Evolutionary conservation across 2,113 vertebrate genomes (phyloP).

Genomic region (Urocolius indicus): DNA sequence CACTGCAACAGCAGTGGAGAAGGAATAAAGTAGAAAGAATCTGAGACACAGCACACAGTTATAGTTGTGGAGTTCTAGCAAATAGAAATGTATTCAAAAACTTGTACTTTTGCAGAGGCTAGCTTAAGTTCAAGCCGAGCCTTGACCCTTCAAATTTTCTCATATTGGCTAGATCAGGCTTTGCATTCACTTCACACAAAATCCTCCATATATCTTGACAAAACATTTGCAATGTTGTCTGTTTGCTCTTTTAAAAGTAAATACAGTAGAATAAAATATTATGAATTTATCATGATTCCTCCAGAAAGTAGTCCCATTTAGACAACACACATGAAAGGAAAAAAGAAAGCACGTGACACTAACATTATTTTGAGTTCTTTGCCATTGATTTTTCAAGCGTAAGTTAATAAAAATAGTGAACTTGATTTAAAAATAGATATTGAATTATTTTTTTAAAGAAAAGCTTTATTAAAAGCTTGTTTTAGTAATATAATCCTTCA

Average conservation of each 20-base stretch:
- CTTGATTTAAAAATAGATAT: not conserved
- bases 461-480: not conserved
- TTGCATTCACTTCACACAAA: slow-evolving; percentile 23
- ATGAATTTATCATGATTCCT: not conserved
- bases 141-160: not conserved
- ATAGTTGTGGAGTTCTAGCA: not conserved
- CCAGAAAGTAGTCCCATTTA: not conserved
- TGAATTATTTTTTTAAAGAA: not conserved
- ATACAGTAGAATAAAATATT: not conserved
- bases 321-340: not conserved
- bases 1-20: not conserved
- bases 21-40: not conserved
- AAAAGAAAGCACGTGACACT: not conserved
- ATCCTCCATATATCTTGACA: slow-evolving; percentile 33
- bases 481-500: not conserved
- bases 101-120: not conserved
- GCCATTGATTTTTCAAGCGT: not conserved
- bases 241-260: slow-evolving; percentile 35
- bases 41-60: not conserved
- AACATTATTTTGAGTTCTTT: not conserved
- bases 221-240: slow-evolving; percentile 10
- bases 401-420: not conserved
- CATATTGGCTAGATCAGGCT: slow-evolving; percentile 28
- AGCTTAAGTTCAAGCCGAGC: too few relatives aligned
- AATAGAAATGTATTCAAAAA: not conserved